Evolutionary conservation across 1,140 invertebrate genomes (phyloP).

Genomic region (Charaxes varanes): DNA sequence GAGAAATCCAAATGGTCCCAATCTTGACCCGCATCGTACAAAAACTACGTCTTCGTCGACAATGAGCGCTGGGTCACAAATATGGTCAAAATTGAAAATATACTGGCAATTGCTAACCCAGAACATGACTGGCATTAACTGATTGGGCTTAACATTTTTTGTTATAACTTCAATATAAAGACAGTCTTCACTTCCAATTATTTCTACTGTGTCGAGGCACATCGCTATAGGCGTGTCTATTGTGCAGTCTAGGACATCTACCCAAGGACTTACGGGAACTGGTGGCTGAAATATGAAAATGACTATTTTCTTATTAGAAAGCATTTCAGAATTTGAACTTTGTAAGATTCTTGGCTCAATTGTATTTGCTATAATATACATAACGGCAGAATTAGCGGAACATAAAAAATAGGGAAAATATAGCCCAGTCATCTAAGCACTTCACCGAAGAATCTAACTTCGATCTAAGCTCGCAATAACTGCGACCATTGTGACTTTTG

Average conservation of each 20-base stretch:
- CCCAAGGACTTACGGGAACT: conserved; percentile 34
- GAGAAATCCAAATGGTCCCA: conserved; percentile 59
- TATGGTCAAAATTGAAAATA: conserved; percentile 28
- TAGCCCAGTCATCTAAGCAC: no score
- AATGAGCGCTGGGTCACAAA: conserved; percentile 38
- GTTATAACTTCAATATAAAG: conserved; percentile 49
- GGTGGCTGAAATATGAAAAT: conserved; percentile 63
- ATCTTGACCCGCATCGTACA: conserved; percentile 47
- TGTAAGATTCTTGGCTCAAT: no score
- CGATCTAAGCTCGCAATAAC: no score
- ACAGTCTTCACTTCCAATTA: conserved; percentile 51
- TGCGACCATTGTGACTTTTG: no score
- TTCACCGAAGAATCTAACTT: no score
- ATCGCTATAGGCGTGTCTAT: conserved; percentile 31
- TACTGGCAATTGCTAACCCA: conserved; percentile 50
- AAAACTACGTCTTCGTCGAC: conserved; percentile 47
- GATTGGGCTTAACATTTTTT: conserved; percentile 37
- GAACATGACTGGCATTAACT: conserved; percentile 58
- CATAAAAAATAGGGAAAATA: no score
- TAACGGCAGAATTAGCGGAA: no score
- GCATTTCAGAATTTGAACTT: no score
- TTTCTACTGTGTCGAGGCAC: conserved; percentile 14
- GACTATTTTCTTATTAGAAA: no score
- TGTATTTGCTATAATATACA: no score
- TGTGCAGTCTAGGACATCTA: conserved; percentile 41